phyloP scores from a whole-genome alignment of 2,888 invertebrate species.

The Tenthredo livida region DNA sequence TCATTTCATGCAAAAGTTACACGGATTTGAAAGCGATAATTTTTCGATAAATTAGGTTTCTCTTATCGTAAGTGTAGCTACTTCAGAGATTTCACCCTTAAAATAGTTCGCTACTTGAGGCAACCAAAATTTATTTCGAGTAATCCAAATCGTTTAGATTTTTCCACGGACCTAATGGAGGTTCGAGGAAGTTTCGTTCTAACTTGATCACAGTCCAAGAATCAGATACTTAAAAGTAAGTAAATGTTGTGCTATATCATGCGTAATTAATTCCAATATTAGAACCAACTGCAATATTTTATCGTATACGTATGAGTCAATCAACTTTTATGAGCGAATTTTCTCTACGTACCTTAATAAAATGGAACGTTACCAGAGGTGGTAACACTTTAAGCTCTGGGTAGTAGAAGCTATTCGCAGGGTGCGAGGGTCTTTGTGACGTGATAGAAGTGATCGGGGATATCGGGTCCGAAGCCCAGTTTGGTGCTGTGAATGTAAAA shows the following conservation, averaged over 20 bases:
- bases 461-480: slow-evolving; percentile 77
- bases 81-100: too few relatives aligned
- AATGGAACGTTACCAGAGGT: slow-evolving; percentile 75
- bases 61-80: background rate
- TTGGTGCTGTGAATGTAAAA: slow-evolving; percentile 79
- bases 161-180: too few relatives aligned
- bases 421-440: slow-evolving; percentile 75
- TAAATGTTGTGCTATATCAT: too few relatives aligned
- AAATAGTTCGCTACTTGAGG: too few relatives aligned
- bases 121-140: too few relatives aligned
- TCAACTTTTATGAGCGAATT: background rate
- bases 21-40: background rate
- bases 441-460: slow-evolving; percentile 76
- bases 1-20: background rate
- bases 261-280: too few relatives aligned
- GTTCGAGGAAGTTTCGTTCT: too few relatives aligned
- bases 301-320: background rate
- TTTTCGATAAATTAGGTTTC: background rate
- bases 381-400: slow-evolving; percentile 76
- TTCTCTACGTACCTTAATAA: slow-evolving; percentile 68
- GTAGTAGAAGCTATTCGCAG: slow-evolving; percentile 79
- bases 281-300: background rate
- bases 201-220: too few relatives aligned
- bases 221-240: too few relatives aligned
- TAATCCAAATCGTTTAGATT: too few relatives aligned